phyloP scores from a whole-genome alignment of 2,797 vertebrate species.

The Neosilurus hyrtlii region DNA sequence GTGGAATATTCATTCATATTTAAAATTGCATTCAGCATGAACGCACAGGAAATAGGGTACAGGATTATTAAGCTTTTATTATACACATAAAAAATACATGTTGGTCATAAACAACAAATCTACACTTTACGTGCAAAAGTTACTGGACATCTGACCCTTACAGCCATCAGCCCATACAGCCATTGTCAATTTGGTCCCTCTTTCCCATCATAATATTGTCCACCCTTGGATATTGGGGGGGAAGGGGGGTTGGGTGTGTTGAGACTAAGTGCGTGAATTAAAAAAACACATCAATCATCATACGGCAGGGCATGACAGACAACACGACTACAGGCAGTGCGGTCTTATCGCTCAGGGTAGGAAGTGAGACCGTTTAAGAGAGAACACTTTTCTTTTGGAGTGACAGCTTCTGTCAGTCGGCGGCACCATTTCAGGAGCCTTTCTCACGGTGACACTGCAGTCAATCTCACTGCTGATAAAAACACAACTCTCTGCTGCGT shows the following conservation, averaged over 20 bases:
- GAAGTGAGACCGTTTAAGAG: neutral
- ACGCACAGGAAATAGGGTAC: neutral
- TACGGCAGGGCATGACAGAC: neutral
- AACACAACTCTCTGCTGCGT: neutral
- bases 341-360: neutral
- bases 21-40: neutral
- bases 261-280: neutral
- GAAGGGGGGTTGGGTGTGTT: neutral
- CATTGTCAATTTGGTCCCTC: neutral
- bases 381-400: neutral
- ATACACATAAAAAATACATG: neutral
- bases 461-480: neutral
- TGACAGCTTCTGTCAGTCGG: slow-evolving; percentile 1
- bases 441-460: neutral
- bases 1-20: neutral
- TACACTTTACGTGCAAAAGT: neutral
- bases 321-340: neutral
- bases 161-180: neutral
- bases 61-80: neutral
- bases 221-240: neutral
- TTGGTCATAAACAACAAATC: neutral
- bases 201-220: neutral
- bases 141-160: too few relatives aligned
- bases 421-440: neutral
- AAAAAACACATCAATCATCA: neutral